Base-by-base conservation (phyloP, 2,113 vertebrate genomes). In the Corythornis vintsioides region DNA sequence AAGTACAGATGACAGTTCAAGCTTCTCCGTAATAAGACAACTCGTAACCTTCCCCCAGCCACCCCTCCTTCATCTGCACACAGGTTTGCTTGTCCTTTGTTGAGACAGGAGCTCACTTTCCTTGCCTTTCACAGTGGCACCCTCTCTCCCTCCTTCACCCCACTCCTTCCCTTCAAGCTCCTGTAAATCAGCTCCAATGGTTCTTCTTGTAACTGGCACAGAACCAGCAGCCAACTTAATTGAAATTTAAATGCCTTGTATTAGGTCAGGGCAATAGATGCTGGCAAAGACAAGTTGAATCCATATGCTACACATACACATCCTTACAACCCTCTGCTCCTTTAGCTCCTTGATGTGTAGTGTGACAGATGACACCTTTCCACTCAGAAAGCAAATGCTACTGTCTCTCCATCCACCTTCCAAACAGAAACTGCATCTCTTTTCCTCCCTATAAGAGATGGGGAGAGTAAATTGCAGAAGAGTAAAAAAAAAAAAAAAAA, bases 11-110 rank as follows among this genome's bases (percentile, higher is more conserved):
- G 95, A 97, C 65, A 81, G 94, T 95, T 95, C 92, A 92, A 94
- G 94, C 87, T 96, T 91, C 79, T 92, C 86, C 85, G 80, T 80
- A 97, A 93, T 93, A 89, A 93, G 81, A 92, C 86, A 91, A 97
- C 86, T 88, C 69, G 15, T 60, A 95, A 88, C 84, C 83, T 79
- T 45, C 45, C 56, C 64, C 85, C 82, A 76, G 70, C 71, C 83
- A 67, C 74, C 81, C 89, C 77, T 91, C 81, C 69, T 88, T 86
- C 92, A 85, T 92, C 85, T 72, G 91, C 94, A 83, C 60, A 59
- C 87, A 33, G 45, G 88, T 88, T 83, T 89, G 78, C 90, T 82
- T 53, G 40, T 17, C 75, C 91, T 92, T 96, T 93, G 85, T 92
- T 78, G 56, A 88, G 66, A 96, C 95, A 97, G 92, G 38, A 38